Evolutionary conservation across 2,888 invertebrate genomes (phyloP).

Genomic region (Selenia dentaria): DNA sequence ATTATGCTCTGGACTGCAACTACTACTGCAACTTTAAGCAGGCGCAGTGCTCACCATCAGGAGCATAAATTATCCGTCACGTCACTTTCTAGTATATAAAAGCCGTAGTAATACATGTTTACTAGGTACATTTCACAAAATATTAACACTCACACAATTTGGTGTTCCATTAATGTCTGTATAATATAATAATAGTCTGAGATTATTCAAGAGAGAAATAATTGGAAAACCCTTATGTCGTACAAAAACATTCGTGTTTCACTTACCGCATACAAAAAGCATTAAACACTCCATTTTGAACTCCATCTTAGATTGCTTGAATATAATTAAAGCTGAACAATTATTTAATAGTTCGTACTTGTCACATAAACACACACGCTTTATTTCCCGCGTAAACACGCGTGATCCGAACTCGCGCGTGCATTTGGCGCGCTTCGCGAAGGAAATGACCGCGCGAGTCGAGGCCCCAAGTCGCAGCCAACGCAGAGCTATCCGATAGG

Average conservation of each 20-base stretch:
- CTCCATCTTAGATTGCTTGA: conserved; percentile 37
- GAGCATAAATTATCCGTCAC: no score
- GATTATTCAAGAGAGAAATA: no score
- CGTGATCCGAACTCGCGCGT: conserved; percentile 58
- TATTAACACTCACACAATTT: no score
- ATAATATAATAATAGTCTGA: no score
- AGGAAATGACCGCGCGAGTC: conserved; percentile 56
- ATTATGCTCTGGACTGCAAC: no score
- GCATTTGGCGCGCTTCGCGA: conserved; percentile 67
- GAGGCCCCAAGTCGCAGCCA: conserved; percentile 16
- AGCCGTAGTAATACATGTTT: no score
- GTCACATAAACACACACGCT: conserved; percentile 55
- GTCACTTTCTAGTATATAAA: no score
- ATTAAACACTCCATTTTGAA: conserved; percentile 61
- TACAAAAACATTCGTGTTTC: neutral
- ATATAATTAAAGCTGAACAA: neutral
- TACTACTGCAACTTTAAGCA: no score
- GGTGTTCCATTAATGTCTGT: no score
- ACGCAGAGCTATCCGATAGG: conserved; percentile 13
- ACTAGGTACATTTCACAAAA: no score
- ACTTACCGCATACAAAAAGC: conserved; percentile 72
- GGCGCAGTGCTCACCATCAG: no score
- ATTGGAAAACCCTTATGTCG: no score
- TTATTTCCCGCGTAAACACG: conserved; percentile 47
- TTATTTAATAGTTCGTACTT: conserved; percentile 11